Percentiles rank a stretch among this genome's conserved stretches.
These are phyloP conservation scores for Ennomos quercinarius DNA, from an alignment of 2,888 invertebrate species.

Conservation along the genomic window DNA sequence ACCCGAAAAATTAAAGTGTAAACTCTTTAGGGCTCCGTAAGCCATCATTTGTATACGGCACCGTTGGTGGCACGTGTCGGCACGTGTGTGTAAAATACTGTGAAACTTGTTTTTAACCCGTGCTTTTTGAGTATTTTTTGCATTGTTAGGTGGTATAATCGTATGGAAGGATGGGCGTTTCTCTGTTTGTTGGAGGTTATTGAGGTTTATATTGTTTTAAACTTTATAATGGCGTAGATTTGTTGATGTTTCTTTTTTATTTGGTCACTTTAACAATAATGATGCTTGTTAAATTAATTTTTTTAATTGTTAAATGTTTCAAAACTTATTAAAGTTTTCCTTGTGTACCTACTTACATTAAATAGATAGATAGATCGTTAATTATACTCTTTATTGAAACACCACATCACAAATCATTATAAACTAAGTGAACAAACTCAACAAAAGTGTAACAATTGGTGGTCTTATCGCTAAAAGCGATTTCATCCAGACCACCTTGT, in stretches of 20 bases:
- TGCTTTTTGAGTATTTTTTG: constrained; percentile 40
- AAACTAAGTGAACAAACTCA: no score
- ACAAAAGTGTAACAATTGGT: no score
- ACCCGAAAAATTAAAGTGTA: constrained; percentile 59
- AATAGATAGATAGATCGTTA: no score
- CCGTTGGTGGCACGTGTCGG: constrained; percentile 66
- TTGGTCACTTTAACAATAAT: background rate
- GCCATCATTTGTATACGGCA: constrained; percentile 81
- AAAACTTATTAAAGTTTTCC: no score
- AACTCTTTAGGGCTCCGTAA: constrained; percentile 63
- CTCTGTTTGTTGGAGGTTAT: constrained; percentile 8
- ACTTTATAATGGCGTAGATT: background rate
- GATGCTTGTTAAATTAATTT: no score
- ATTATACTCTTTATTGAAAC: no score
- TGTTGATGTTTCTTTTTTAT: background rate
- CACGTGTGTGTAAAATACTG: constrained; percentile 58
- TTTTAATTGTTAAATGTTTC: no score
- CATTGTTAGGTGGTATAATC: constrained; percentile 43
- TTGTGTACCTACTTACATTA: no score
- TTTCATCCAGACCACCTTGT: no score
- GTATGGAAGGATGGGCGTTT: constrained; percentile 21
- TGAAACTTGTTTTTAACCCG: constrained; percentile 48
- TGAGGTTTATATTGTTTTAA: constrained; percentile 9
- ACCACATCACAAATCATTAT: no score
- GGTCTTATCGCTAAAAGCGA: no score